Evolutionary conservation across 1,140 invertebrate species (phyloP).

Genomic region (Atta texana): DNA sequence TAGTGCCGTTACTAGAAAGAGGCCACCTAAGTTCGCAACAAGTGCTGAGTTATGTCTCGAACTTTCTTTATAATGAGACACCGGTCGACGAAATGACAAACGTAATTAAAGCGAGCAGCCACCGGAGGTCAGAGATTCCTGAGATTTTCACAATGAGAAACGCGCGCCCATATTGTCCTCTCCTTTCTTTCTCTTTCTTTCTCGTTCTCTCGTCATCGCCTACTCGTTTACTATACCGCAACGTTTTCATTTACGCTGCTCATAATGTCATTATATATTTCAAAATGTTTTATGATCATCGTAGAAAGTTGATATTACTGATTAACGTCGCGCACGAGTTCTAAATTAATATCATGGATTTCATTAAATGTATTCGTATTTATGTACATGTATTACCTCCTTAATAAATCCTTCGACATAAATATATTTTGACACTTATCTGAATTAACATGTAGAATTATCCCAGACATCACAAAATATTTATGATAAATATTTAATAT

Average conservation of each 20-base stretch:
- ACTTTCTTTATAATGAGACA: slow-evolving; percentile 85
- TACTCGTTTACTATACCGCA: slow-evolving; percentile 1
- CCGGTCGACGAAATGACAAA: slow-evolving; percentile 83
- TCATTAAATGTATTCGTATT: background rate
- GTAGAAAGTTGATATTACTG: slow-evolving; percentile 15
- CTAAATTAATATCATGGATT: background rate
- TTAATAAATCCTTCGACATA: background rate
- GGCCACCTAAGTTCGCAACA: slow-evolving; percentile 82
- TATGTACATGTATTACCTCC: background rate
- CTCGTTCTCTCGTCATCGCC: slow-evolving; percentile 55
- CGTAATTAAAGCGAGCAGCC: slow-evolving; percentile 82
- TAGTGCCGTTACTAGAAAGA: slow-evolving; percentile 84
- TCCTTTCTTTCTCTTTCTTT: slow-evolving; percentile 57
- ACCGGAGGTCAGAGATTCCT: slow-evolving; percentile 77
- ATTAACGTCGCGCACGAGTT: slow-evolving; percentile 4
- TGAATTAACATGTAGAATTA: background rate
- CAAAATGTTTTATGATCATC: background rate
- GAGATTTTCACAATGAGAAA: slow-evolving; percentile 80
- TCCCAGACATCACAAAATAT: no score
- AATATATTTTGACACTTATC: background rate
- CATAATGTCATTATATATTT: slow-evolving; percentile 24
- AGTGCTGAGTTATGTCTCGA: slow-evolving; percentile 78
- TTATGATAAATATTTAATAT: no score
- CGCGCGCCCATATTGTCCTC: slow-evolving; percentile 37
- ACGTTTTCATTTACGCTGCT: slow-evolving; percentile 44